A percentile compares a stretch with the other conserved stretches of the same genome.
phyloP scores from a whole-genome alignment of 2,113 vertebrate species.

The Hyperoodon ampullatus region DNA sequence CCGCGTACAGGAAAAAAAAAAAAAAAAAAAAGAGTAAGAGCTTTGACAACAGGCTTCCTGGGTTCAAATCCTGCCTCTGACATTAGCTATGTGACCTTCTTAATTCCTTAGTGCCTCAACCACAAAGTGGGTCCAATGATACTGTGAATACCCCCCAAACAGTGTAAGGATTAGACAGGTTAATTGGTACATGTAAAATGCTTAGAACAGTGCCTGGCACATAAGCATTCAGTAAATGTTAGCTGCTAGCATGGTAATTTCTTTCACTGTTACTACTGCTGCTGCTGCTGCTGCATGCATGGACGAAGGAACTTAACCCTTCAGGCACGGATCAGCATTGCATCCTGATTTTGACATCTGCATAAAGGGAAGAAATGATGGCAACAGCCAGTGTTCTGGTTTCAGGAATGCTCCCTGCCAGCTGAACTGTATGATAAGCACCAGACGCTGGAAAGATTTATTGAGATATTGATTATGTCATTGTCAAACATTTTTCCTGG shows the following conservation, averaged over 20 bases:
- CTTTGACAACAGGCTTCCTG: not conserved
- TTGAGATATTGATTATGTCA: not conserved
- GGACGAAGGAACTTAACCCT: not conserved
- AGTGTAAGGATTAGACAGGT: not conserved
- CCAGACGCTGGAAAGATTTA: not conserved
- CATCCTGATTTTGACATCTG: not conserved
- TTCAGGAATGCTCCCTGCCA: not conserved
- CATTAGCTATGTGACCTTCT: not conserved
- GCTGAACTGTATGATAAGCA: not conserved
- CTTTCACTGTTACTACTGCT: not conserved
- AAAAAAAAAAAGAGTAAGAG: no score
- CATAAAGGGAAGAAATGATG: not conserved
- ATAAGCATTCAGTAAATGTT: not conserved
- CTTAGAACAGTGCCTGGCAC: not conserved
- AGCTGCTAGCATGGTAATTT: not conserved
- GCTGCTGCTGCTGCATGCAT: rapidly evolving
- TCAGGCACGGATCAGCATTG: rapidly evolving
- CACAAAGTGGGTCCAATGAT: not conserved
- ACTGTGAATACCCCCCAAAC: rapidly evolving
- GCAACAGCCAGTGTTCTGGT: not conserved
- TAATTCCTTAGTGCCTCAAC: not conserved
- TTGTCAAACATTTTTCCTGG: not conserved
- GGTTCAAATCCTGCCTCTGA: not conserved
- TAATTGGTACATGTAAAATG: no score
- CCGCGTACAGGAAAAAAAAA: no score